Base-by-base conservation (phyloP, 2,113 vertebrate genomes). In the Callionymus lyra region DNA sequence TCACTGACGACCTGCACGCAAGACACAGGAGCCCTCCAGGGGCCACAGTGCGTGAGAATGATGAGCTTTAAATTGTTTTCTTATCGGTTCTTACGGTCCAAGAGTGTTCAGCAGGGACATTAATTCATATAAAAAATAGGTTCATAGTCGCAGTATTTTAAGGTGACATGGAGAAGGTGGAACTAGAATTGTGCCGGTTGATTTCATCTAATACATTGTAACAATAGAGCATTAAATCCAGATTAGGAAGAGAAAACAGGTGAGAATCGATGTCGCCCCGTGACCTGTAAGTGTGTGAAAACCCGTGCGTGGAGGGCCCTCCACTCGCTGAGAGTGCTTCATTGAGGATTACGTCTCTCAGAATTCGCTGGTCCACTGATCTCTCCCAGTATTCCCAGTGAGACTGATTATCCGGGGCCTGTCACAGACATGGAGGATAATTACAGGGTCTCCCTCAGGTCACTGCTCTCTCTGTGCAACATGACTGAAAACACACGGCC, bases 371-470 rank as follows among this genome's bases (percentile, higher is more conserved):
- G 60, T 63, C 69, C 74, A 71, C 68, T 68, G 80, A 77, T 75
- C 75, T 72, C 59, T 49, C 39, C 68, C 67, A 69, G 77, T 76
- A 82, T 81, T 82, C 80, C 80, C 80, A 79, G 74, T 70, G 80
- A 82, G 80, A 82, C 80, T 82, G 80, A 82, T 82, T 82, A 82
- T 82, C 77, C 39, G 18, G 61, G n/a, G 66, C 65, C 80, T 76
- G 76, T 82, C 80, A 70, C 72, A 79, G 62, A 77, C 76, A 72
- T 65, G 59, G 15, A 67, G 72, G 77, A 80, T 81, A 81, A 82
- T 82, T 81, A 79, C 65, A 50, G 80, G 77, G 70, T 72, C 72
- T 82, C 80, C 76, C 77, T 68, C 32, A 82, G 80, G 77, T 82
- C 76, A 72, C 67, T 62, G 68, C 65, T 61, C 77, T 50, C 67